Evolutionary conservation across 1,140 invertebrate species (phyloP).

Genomic region (Trichoplusia ni): DNA sequence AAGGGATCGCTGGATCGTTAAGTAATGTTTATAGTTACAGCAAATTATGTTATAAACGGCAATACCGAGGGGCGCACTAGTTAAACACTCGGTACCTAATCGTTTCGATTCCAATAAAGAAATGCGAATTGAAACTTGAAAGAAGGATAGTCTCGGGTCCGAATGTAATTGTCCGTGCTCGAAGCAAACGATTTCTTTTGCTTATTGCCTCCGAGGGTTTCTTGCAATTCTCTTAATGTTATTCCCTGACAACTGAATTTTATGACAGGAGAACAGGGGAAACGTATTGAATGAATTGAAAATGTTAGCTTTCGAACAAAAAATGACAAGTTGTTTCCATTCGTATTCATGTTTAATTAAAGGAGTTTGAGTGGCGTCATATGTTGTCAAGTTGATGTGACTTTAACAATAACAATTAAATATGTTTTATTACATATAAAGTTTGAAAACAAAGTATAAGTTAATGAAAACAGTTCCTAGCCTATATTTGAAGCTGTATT

Average conservation of each 20-base stretch:
- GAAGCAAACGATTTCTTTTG: slow-evolving; percentile 65
- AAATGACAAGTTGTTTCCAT: neutral
- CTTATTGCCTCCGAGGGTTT: slow-evolving; percentile 60
- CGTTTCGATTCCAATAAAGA: slow-evolving; percentile 55
- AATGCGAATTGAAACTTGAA: slow-evolving; percentile 54
- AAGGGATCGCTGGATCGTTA: slow-evolving; percentile 17
- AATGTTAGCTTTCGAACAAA: neutral
- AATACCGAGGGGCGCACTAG: slow-evolving; percentile 33
- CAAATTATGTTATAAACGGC: slow-evolving; percentile 26
- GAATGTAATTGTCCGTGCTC: slow-evolving; percentile 63
- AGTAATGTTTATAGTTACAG: slow-evolving; percentile 18
- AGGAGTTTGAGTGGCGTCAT: too few relatives aligned
- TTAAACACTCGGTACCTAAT: slow-evolving; percentile 46
- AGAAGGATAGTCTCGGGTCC: slow-evolving; percentile 54
- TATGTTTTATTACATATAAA: too few relatives aligned
- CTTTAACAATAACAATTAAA: too few relatives aligned
- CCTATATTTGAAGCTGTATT: too few relatives aligned
- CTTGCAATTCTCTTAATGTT: slow-evolving; percentile 61
- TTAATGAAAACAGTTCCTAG: too few relatives aligned
- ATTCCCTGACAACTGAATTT: slow-evolving; percentile 59
- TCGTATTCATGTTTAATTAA: too few relatives aligned
- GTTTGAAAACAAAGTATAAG: too few relatives aligned
- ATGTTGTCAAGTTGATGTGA: too few relatives aligned
- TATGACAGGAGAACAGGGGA: slow-evolving; percentile 42
- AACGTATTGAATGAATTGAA: slow-evolving; percentile 26